These are phyloP conservation scores for Alfaro cultratus DNA, from an alignment of 2,797 vertebrate genomes.

Conservation along the genomic window DNA sequence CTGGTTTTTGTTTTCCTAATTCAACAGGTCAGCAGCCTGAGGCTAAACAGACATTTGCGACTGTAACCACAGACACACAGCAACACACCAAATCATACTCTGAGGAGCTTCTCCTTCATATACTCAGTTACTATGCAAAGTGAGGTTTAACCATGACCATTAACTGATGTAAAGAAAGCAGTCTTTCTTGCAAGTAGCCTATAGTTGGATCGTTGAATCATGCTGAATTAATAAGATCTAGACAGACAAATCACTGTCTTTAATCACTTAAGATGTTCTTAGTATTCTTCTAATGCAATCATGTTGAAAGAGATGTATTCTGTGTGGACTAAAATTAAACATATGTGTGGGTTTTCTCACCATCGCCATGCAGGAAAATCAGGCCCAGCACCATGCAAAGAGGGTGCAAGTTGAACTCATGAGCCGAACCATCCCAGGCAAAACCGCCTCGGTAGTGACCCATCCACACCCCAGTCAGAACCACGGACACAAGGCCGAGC, in stretches of 20 bases:
- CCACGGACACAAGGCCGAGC: constrained; percentile 82
- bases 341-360: constrained; percentile 45
- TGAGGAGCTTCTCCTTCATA: constrained; percentile 18
- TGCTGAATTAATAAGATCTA: neutral
- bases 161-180: neutral
- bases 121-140: constrained; percentile 29
- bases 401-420: constrained; percentile 88
- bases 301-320: neutral
- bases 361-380: constrained; percentile 89
- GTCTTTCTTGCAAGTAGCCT: neutral
- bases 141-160: constrained; percentile 32
- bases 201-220: neutral
- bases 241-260: neutral
- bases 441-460: constrained; percentile 86
- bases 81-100: neutral
- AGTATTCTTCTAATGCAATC: neutral
- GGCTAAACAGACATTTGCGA: constrained; percentile 19
- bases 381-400: constrained; percentile 91
- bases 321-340: neutral
- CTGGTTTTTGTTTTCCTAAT: constrained; percentile 55
- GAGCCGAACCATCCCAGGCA: constrained; percentile 81
- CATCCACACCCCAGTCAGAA: constrained; percentile 85
- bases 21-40: constrained; percentile 49
- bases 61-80: constrained; percentile 8
- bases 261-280: neutral